Base-by-base conservation (phyloP, 2,113 vertebrate species). In the Prionailurus bengalensis region DNA sequence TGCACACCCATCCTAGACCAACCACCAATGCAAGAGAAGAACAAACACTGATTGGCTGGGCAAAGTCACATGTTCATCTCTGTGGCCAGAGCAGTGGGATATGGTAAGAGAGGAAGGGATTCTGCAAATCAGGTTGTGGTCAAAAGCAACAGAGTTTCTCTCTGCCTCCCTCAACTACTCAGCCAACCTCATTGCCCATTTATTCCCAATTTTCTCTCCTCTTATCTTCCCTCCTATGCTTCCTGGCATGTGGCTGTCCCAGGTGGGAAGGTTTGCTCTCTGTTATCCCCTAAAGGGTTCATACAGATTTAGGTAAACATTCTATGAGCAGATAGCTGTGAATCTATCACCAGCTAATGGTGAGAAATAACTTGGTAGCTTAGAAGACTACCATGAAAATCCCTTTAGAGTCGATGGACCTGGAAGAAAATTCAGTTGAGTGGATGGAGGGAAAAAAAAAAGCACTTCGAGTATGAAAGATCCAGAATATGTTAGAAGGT, bases 51-150 rank as follows among this genome's bases (percentile, higher is more conserved):
- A 92, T 16, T 80, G 89, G 7, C 63, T 79, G 58, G 31, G 39
- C 13, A 51, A 36, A 42, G 80, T 87, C 42, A 63, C 11, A 2
- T 16, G 27, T 1, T 39, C 36, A n/a, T 9, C 23, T 65, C 29
- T 25, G 31, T 7, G 55, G 4, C 31, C 31, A 51, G 31, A 55
- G 29, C 15, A 27, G 39, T 58, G n/a, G n/a, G 21, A 19, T 15
- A 7, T 5, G n/a, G 21, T 36, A 2, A n/a, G 0, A 15, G 25
- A 25, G 4, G 36, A 10, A n/a, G 31, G 7, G 36, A 48, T 45
- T 39, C 6, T 65, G 13, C 10, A 12, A 23, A 31, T 74, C 13
- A n/a, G 14, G 6, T 3, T 10, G 79, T 13, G 27, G 17, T 85
- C n/a, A 33, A 36, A 73, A 76, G 7, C 21, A 68, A 7, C 3